A percentile compares a stretch with the other conserved stretches of the same genome.
Conservation (phyloP, 2,113 vertebrate genomes). For the Puffinus mauretanicus region DNA sequence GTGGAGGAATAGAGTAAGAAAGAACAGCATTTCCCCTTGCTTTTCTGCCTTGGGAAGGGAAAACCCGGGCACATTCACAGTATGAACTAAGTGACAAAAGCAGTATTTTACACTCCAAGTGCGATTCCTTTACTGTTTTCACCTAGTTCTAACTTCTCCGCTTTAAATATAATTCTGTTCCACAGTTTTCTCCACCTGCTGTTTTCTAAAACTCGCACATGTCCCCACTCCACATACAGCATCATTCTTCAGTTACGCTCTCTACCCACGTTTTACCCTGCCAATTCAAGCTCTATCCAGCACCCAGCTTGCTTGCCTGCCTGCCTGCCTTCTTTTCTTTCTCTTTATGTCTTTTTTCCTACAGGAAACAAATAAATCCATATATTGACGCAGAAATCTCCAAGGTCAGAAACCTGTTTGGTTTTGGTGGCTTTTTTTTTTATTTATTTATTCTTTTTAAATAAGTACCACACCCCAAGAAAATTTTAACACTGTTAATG, state of each 20-base stretch:
- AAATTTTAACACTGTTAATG: background rate
- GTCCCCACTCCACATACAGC: background rate
- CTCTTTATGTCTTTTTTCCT: background rate
- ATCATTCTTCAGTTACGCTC: background rate
- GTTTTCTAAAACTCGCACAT: background rate
- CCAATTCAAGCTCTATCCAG: background rate
- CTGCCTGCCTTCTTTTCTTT: background rate
- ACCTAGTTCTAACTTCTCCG: slow-evolving; percentile 11
- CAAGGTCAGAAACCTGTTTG: background rate
- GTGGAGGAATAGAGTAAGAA: background rate
- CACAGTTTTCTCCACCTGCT: slow-evolving; percentile 18
- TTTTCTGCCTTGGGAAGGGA: background rate
- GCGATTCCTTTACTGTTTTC: slow-evolving; percentile 28
- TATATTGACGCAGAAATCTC: background rate
- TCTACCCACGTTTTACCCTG: background rate
- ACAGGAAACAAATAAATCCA: background rate
- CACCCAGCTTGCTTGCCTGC: background rate
- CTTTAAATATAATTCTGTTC: slow-evolving; percentile 11
- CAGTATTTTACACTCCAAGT: background rate
- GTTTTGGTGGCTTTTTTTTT: background rate
- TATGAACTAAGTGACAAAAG: slow-evolving; percentile 1
- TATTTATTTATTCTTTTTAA: background rate
- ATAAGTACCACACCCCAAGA: background rate
- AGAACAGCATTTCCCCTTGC: background rate
- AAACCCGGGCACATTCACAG: slow-evolving; percentile 19